These are phyloP conservation scores for Gavia stellata DNA, from an alignment of 2,113 vertebrate species.

Conservation along the genomic window DNA sequence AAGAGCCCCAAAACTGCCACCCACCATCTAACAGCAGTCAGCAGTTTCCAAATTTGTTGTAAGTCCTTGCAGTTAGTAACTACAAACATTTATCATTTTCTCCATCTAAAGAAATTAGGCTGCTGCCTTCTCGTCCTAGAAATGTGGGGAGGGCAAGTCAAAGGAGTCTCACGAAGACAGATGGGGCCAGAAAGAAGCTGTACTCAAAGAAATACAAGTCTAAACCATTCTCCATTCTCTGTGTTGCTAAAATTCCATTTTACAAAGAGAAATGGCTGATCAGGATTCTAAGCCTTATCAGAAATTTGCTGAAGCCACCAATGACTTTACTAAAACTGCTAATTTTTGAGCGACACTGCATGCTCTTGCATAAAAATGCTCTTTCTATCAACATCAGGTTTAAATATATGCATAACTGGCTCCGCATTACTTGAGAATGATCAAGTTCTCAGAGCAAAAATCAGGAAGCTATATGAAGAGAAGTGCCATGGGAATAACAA, in stretches of 20 bases:
- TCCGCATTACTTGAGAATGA: background rate
- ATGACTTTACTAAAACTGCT: background rate
- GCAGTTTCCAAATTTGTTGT: background rate
- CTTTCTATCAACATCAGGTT: background rate
- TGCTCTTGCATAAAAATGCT: background rate
- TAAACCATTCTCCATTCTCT: background rate
- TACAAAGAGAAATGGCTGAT: background rate
- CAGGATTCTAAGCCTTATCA: background rate
- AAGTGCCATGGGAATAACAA: background rate
- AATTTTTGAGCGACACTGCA: background rate
- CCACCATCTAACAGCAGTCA: background rate
- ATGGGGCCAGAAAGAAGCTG: background rate
- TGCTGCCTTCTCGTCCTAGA: background rate
- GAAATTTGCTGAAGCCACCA: background rate
- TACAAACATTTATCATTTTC: background rate
- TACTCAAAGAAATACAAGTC: background rate
- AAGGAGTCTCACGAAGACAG: background rate
- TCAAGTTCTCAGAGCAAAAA: background rate
- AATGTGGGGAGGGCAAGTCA: background rate
- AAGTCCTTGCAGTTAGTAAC: background rate
- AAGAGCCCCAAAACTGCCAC: background rate
- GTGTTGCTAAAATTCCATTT: background rate
- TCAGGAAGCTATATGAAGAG: background rate
- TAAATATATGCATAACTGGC: background rate
- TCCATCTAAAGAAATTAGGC: background rate